Base-by-base conservation (phyloP, 2,113 vertebrate species). In the Panthera uncia region DNA sequence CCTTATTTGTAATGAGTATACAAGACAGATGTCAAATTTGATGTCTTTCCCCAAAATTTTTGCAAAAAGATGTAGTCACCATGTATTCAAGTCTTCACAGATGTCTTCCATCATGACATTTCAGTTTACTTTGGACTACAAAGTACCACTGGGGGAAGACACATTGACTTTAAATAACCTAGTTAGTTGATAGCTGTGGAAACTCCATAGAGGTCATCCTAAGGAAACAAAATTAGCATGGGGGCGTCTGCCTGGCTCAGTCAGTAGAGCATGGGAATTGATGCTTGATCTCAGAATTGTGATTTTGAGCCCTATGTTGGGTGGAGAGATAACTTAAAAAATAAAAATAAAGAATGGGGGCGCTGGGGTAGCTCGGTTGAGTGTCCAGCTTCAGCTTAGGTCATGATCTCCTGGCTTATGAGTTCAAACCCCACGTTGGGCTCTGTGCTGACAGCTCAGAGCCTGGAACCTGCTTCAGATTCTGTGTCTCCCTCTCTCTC, bases 61-160 rank as follows among this genome's bases (percentile, higher is more conserved):
- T 93, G 16, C 66, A 31, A 89, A 81, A 89, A 95, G 38, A 78
- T 79, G 16, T 38, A 82, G 55, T 88, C 6, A 68, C 14, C 18
- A 1, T 95, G 25, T 86, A 76, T 38, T 96, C 36, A 95, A 7
- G 11, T 94, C 38, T 95, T 90, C 82, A 57, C 31, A 95, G 27
- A 63, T 79, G 36, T 73, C 29, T 91, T 2, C 23, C 85, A 38
- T 88, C 21, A 55, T 65, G 45, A 31, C 61, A 61, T 90, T 94
- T 90, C 6, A 41, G 1, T 84, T 97, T 80, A 92, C 38, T 78
- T 65, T 81, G 31, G 93, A 71, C 19, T 82, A 50, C n/a, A 80
- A 12, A 73, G 27, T 94, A 31, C 68, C 71, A 13, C 33, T 65
- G 55, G 3, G n/a, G n/a, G n/a, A 80, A 91, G 38, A 74, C n/a